A percentile compares a stretch with the other conserved stretches of the same genome.
Conservation (phyloP, 2,113 vertebrate species). For the Mormoops blainvillei region DNA sequence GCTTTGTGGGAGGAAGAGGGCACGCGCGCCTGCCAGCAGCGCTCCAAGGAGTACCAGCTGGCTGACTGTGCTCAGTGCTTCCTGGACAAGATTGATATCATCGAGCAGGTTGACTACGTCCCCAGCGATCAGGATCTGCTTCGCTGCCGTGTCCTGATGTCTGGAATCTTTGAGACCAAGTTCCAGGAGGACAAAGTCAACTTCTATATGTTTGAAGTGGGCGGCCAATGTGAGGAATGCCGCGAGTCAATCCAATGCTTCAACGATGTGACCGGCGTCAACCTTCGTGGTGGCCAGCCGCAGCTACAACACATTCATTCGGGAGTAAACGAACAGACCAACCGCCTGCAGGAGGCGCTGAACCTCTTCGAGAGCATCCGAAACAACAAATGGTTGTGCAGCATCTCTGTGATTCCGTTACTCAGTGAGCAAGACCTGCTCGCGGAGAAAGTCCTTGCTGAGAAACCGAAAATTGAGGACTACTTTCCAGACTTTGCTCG, state of each 20-base stretch:
- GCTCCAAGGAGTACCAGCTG: conserved; percentile 80
- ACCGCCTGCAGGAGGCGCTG: conserved; percentile 97
- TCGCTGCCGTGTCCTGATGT: conserved; percentile 96
- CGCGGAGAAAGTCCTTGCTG: conserved; percentile 96
- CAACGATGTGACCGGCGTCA: conserved; percentile 98
- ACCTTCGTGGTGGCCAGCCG: conserved; percentile 81
- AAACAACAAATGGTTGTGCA: conserved; percentile 74
- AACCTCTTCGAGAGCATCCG: too few species aligned
- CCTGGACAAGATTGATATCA: conserved; percentile 97
- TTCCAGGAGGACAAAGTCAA: conserved; percentile 99
- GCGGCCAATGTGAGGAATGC: conserved; percentile 94
- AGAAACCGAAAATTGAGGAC: conserved; percentile 98
- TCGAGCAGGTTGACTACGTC: conserved; percentile 95
- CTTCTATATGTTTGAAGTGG: conserved; percentile 99
- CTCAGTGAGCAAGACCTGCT: conserved; percentile 98
- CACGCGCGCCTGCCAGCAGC: too few species aligned
- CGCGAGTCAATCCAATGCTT: conserved; percentile 86
- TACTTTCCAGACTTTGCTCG: conserved; percentile 97
- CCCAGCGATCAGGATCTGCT: conserved; percentile 97
- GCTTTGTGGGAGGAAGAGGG: conserved; percentile 87
- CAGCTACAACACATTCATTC: too few species aligned
- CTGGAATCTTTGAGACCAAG: conserved; percentile 99
- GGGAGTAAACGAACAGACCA: conserved; percentile 98
- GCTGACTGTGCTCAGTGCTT: conserved; percentile 95
- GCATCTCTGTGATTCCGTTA: conserved; percentile 98